Conservation (phyloP, 2,888 invertebrate genomes). For the Chironomus tentans region DNA sequence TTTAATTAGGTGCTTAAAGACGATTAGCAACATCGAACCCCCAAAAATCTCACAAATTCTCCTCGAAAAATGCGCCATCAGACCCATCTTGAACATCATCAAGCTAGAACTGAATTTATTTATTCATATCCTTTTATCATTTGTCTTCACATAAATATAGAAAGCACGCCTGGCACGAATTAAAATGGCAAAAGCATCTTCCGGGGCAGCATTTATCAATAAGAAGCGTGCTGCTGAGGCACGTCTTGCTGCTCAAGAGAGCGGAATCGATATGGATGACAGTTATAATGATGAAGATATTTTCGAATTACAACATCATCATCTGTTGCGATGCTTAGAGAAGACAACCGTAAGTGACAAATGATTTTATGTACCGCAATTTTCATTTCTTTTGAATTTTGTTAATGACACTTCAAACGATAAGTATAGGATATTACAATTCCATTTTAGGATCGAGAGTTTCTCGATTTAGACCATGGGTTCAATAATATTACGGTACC, state of each 20-base stretch:
- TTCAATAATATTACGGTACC: constrained; percentile 64
- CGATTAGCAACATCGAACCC: no score
- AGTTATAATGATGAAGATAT: constrained; percentile 88
- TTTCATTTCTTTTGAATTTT: neutral
- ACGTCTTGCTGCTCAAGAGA: constrained; percentile 83
- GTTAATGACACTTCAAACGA: neutral
- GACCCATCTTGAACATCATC: no score
- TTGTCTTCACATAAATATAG: constrained; percentile 50
- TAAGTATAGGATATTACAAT: neutral
- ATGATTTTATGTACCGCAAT: neutral
- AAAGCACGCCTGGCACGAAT: constrained; percentile 98
- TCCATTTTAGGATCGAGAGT: constrained; percentile 77
- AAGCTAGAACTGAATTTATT: no score
- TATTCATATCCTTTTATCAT: constrained; percentile 15
- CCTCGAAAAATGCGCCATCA: no score
- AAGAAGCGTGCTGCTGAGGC: constrained; percentile 99
- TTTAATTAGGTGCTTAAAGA: no score
- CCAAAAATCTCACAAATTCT: no score
- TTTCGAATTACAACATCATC: constrained; percentile 98
- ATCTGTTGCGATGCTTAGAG: constrained; percentile 91
- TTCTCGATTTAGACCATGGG: constrained; percentile 91
- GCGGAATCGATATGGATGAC: constrained; percentile 85
- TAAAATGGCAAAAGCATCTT: constrained; percentile 96
- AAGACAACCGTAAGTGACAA: constrained; percentile 78
- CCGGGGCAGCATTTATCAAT: constrained; percentile 94